Conservation (phyloP, 23 tunicate genomes). For the Styela plicata region DNA sequence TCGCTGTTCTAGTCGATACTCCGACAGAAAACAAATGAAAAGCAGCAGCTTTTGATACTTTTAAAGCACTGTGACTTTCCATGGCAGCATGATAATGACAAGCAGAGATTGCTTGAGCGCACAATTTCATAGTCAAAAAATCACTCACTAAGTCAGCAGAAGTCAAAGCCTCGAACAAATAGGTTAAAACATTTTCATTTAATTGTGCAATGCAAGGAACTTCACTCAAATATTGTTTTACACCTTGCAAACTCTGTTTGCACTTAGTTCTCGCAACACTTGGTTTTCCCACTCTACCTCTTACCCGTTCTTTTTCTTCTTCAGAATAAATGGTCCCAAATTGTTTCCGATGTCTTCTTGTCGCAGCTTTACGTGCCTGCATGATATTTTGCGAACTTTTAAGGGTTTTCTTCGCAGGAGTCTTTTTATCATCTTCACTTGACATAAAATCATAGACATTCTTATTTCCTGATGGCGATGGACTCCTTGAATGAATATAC, state of each 20-base stretch:
- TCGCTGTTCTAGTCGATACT: constrained; percentile 2
- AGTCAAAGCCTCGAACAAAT: constrained; percentile 4
- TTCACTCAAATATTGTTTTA: not conserved
- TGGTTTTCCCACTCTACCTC: not conserved
- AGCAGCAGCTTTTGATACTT: not conserved
- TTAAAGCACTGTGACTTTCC: not conserved
- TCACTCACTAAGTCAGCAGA: not conserved
- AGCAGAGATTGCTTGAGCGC: constrained; percentile 14
- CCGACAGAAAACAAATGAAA: constrained; percentile 28
- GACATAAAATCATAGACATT: constrained; percentile 19
- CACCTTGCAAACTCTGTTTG: not conserved
- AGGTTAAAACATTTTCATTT: not conserved
- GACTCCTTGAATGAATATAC: not conserved
- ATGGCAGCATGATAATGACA: not conserved
- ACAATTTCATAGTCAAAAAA: constrained; percentile 4
- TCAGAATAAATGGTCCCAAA: constrained; percentile 51
- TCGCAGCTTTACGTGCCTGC: constrained; percentile 41
- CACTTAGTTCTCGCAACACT: not conserved
- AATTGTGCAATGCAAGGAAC: not conserved
- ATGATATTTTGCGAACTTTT: constrained; percentile 39
- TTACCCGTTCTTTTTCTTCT: constrained; percentile 38
- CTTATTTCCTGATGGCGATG: not conserved
- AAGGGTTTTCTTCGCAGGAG: not conserved
- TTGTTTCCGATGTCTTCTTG: constrained; percentile 29
- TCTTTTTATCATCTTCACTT: not conserved